Conservation (phyloP, 2,888 invertebrate species). For the Macroteleia sp. region DNA sequence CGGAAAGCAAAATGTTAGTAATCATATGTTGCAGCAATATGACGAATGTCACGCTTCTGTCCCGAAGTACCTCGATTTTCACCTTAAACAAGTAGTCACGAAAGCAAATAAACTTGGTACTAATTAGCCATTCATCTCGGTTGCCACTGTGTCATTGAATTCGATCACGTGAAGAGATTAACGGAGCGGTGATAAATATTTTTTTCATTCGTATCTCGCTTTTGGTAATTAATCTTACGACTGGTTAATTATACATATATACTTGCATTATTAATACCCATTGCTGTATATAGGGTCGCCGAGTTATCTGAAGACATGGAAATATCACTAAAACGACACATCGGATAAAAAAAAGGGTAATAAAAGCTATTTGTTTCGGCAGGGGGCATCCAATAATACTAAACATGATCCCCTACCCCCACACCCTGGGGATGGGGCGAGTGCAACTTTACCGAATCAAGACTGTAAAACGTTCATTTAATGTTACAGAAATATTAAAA, state of each 20-base stretch:
- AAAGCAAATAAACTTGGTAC: constrained; percentile 8
- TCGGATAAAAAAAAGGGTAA: too few relatives aligned
- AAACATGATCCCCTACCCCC: too few relatives aligned
- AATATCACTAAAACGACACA: too few relatives aligned
- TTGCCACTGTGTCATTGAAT: background rate
- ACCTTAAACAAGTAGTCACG: constrained; percentile 24
- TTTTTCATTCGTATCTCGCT: background rate
- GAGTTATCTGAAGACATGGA: too few relatives aligned
- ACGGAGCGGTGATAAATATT: background rate
- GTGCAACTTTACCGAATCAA: too few relatives aligned
- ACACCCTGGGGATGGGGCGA: too few relatives aligned
- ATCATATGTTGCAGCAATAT: constrained; percentile 42
- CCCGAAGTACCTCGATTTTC: constrained; percentile 6
- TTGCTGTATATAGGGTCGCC: too few relatives aligned
- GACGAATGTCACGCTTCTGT: constrained; percentile 34
- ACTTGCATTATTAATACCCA: too few relatives aligned
- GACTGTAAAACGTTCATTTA: too few relatives aligned
- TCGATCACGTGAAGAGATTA: background rate
- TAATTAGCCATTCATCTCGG: constrained; percentile 26
- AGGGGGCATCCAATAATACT: too few relatives aligned
- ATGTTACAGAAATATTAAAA: too few relatives aligned
- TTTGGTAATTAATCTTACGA: background rate
- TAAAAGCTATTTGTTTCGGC: too few relatives aligned
- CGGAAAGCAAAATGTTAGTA: constrained; percentile 56
- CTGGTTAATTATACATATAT: constrained; percentile 1